Base-by-base conservation (phyloP, 2,888 invertebrate genomes). In the Rotaria sp. region DNA sequence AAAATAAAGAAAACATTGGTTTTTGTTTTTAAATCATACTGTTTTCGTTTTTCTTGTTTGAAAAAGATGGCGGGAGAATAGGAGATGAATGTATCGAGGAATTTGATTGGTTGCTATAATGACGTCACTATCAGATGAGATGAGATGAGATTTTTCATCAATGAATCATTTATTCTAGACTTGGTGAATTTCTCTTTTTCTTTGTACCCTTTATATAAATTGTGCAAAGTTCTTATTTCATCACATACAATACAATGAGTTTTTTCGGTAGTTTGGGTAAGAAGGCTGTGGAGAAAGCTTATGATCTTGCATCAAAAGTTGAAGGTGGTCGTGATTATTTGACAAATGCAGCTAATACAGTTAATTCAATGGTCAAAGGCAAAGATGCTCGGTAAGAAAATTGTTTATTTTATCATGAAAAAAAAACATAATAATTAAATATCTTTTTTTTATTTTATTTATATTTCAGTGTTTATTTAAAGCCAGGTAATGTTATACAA, bases 241-340 rank as follows among this genome's bases (percentile, higher is more conserved):
- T 55, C 26, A 26, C 26, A 55, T 2, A 55, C 7, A 50, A 4
- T 21, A 15, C 18, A 5, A 80, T 80, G 80, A 80, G 35, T 80
- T 45, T 80, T 80, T 15, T 80, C 0, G 45, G 45, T n/a, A 80
- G 41, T 45, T 26, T 80, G 18, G 80, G 45, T 26, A 41, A 80
- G 2, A 80, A 80, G 15, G 80, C 45, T 26, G 45, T n/a, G 8
- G 45, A 80, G 0, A 80, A 80, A 45, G 80, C 80, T 4, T 80
- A 80, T 80, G 41, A 80, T 80, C 45, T 80, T 26, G 80, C 80
- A 13, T 41, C 45, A 11, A 80, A 80, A n/a, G 45, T 80, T 8
- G 41, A 41, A n/a, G 45, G 80, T 80, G 80, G 80, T 26, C 80
- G 80, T 26, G 80, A 80, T 45, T 80, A 80, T 80, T 2, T 80